phyloP scores from a whole-genome alignment of 1,140 invertebrate species.

The Oryzaephilus surinamensis region DNA sequence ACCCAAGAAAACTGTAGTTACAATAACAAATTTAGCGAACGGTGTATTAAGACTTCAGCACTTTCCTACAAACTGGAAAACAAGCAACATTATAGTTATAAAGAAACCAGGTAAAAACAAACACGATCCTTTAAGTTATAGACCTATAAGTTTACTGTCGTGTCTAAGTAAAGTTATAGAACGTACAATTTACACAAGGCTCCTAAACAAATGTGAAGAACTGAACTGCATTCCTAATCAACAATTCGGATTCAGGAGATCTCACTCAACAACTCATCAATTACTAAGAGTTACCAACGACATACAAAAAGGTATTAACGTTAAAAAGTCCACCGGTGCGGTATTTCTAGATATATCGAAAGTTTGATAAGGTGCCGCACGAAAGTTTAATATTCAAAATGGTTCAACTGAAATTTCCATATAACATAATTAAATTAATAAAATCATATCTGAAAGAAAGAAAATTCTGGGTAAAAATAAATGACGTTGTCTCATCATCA shows the following conservation, averaged over 20 bases:
- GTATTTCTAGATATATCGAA: neutral
- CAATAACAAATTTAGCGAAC: slow-evolving; percentile 1
- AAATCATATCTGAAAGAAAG: slow-evolving; percentile 21
- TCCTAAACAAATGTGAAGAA: slow-evolving; percentile 3
- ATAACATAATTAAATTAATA: slow-evolving; percentile 17
- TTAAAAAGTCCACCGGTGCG: neutral
- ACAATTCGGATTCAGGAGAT: slow-evolving; percentile 4
- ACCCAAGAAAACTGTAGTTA: neutral
- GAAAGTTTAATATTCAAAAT: slow-evolving; percentile 28
- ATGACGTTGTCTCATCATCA: slow-evolving; percentile 9
- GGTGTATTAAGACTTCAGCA: neutral
- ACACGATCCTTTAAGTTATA: slow-evolving; percentile 4
- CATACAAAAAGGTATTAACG: neutral
- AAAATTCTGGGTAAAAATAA: slow-evolving; percentile 19
- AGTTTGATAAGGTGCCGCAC: slow-evolving; percentile 30
- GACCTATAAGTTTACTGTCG: slow-evolving; percentile 2
- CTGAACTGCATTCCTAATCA: slow-evolving; percentile 5
- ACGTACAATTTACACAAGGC: slow-evolving; percentile 1
- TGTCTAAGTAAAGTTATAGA: neutral
- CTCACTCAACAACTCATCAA: neutral
- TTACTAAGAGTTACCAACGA: slow-evolving; percentile 3
- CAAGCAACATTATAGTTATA: neutral
- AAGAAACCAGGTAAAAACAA: neutral
- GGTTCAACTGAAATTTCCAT: slow-evolving; percentile 8
- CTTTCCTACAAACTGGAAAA: slow-evolving; percentile 2